Evolutionary conservation across 2,113 vertebrate species (phyloP).

Genomic region (Sula dactylatra): DNA sequence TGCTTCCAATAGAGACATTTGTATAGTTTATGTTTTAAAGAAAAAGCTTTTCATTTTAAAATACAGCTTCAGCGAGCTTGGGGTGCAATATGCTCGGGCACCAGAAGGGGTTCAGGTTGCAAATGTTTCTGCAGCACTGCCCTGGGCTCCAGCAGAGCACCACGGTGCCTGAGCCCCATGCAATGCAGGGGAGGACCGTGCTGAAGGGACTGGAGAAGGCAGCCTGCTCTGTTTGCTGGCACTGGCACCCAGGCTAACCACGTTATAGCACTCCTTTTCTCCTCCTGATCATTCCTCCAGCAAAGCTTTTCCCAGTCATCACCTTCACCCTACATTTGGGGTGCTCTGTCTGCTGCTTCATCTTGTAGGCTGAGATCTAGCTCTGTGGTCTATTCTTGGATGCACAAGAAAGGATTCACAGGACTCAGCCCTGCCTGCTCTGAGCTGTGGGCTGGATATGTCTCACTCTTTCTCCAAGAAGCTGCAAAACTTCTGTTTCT

Average conservation of each 20-base stretch:
- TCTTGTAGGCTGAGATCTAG: neutral
- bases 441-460: neutral
- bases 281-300: neutral
- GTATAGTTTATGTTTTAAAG: neutral
- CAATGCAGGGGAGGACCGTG: fast-evolving
- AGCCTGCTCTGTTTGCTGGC: neutral
- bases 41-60: neutral
- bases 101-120: neutral
- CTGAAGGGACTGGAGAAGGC: neutral
- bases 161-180: neutral
- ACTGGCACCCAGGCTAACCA: neutral
- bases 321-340: neutral
- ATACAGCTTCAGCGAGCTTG: neutral
- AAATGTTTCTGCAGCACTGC: neutral
- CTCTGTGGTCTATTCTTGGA: neutral
- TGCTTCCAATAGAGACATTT: neutral
- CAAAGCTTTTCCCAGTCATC: neutral
- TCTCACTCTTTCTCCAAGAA: neutral
- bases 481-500: neutral
- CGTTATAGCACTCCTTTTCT: fast-evolving
- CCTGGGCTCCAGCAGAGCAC: neutral
- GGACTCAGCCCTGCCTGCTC: neutral
- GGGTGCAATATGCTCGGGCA: neutral
- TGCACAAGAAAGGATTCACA: neutral
- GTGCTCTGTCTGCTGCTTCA: neutral